Evolutionary conservation across 2,113 vertebrate species (phyloP), one percentile per base, ranked within the genome.

Genomic region (Semnornis frantzii): DNA sequence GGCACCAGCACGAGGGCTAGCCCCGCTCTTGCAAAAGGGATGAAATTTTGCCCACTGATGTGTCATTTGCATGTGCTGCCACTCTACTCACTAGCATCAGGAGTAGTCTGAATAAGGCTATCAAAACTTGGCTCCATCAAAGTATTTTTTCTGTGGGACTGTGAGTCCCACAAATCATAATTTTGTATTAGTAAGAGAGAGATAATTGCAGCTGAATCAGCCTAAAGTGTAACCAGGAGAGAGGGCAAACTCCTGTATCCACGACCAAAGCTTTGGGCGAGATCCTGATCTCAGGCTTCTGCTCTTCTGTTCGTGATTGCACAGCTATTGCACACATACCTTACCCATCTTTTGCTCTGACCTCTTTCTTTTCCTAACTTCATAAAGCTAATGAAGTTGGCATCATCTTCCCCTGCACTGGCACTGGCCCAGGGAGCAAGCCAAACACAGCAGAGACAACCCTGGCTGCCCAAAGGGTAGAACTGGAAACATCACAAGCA

Each of bases 11-110:
- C 17, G 30, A 59, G 24, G 27, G 44, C 39, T 85, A 39, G 23
- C 8, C 46, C 27, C 1, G 0, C 52, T 34, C 28, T 73, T 1
- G 2, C 33, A 54, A 59, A 55, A 37, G 17, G 18, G 23, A 42
- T 2, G 1, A 34, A 55, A 42, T 84, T 79, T 69, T 87, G 19
- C 71, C 55, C 34, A 27, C 6, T 34, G 50, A 44, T 87, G 82
- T 95, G 76, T 44, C 37, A 21, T 70, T 70, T 66, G 31, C 0
- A 0, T 24, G 18, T 48, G 28, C 82, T 71, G 60, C 10, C 39
- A 63, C 46, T 82, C 69, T 75, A 78, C 17, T 84, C 46, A 73
- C 18, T 30, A 50, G n/a, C 3, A 0, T 52, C 31, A 69, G 2
- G 1, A 84, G 30, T 15, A 74, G 18, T 30, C 63, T 81, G 52